Evolutionary conservation across 2,888 invertebrate genomes (phyloP).

Genomic region (Toxonevra muliebris): DNA sequence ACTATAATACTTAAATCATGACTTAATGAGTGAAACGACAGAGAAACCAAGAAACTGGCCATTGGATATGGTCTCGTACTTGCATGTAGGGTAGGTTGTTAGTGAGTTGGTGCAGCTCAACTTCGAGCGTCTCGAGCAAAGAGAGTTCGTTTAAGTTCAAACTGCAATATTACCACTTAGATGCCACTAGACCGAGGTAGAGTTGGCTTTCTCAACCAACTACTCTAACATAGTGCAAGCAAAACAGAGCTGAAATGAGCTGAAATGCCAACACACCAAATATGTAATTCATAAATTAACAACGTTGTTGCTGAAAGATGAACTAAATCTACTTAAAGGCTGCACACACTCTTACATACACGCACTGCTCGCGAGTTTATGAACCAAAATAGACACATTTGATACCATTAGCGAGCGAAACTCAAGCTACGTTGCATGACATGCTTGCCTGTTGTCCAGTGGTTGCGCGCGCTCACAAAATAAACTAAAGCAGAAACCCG

Average conservation of each 20-base stretch:
- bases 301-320: constrained; percentile 39
- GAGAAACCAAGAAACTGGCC: background rate
- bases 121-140: no score
- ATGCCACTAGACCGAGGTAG: background rate
- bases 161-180: no score
- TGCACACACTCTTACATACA: background rate
- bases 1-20: background rate
- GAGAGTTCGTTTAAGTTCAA: background rate
- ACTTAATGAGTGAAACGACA: constrained; percentile 2
- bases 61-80: background rate
- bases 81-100: background rate
- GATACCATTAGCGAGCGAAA: constrained; percentile 25
- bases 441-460: constrained; percentile 5
- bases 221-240: background rate
- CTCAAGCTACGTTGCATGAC: constrained; percentile 3
- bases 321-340: constrained; percentile 52
- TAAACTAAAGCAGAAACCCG: background rate
- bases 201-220: background rate
- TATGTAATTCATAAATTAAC: constrained; percentile 25
- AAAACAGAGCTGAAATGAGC: background rate
- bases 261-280: constrained; percentile 1
- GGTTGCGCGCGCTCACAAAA: constrained; percentile 3
- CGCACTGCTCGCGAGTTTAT: background rate
- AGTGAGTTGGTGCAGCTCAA: no score
- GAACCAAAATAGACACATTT: constrained; percentile 27